Percentiles rank a stretch among this genome's conserved stretches.
Evolutionary conservation across 2,113 vertebrate genomes (phyloP).

Genomic region (Cololabis saira): DNA sequence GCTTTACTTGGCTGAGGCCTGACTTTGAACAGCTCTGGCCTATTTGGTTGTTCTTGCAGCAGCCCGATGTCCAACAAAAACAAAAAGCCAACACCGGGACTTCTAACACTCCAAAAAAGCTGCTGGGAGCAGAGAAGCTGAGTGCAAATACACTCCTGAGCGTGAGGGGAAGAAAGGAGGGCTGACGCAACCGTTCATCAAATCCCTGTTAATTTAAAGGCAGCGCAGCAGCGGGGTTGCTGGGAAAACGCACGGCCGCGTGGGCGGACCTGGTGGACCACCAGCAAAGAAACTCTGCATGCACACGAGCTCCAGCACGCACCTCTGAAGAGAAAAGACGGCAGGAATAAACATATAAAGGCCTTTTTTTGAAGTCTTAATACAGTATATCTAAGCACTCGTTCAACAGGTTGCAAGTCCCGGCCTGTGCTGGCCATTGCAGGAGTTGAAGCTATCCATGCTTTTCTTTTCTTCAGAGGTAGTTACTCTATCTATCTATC

Average conservation of each 20-base stretch:
- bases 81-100: constrained; percentile 18
- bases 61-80: constrained; percentile 49
- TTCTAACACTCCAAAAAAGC: constrained; percentile 1
- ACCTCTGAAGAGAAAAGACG: neutral
- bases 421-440: too few relatives aligned
- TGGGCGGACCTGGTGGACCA: constrained; percentile 43
- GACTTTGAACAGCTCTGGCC: constrained; percentile 33
- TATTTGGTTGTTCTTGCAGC: constrained; percentile 51
- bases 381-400: too few relatives aligned
- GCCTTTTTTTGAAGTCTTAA: too few relatives aligned
- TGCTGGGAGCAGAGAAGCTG: neutral
- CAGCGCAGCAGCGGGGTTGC: constrained; percentile 21
- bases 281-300: constrained; percentile 42
- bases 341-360: neutral
- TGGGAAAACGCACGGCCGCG: constrained; percentile 45
- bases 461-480: too few relatives aligned
- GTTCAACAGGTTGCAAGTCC: too few relatives aligned
- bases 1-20: constrained; percentile 53
- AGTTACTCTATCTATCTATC: too few relatives aligned
- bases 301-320: constrained; percentile 13
- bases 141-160: constrained; percentile 13
- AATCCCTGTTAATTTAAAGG: constrained; percentile 55
- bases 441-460: too few relatives aligned
- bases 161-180: constrained; percentile 15
- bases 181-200: constrained; percentile 27